Conservation (phyloP, 2,888 invertebrate genomes). For the Malacosoma neustria region DNA sequence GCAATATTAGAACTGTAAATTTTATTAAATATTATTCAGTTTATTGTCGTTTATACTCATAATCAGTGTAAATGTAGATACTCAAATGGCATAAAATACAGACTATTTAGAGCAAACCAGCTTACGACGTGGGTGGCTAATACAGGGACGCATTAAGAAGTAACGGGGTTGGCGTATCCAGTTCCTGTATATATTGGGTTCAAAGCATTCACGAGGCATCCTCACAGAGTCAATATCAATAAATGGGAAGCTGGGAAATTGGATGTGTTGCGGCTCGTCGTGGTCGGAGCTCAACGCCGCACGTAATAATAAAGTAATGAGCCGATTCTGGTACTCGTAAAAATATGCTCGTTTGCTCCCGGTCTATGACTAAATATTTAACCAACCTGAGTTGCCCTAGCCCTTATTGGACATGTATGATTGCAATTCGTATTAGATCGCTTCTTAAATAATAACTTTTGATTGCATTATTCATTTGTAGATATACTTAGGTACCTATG, state of each 20-base stretch:
- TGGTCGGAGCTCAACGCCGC: constrained; percentile 46
- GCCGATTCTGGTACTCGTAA: constrained; percentile 57
- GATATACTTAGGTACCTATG: no score
- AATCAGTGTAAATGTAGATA: no score
- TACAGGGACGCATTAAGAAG: background rate
- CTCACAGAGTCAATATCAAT: constrained; percentile 72
- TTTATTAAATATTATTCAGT: no score
- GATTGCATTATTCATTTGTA: no score
- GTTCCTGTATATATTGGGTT: constrained; percentile 25
- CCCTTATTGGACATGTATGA: constrained; percentile 1
- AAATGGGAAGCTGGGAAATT: constrained; percentile 73
- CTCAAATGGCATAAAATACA: background rate
- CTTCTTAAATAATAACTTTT: no score
- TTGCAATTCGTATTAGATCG: background rate
- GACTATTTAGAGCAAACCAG: background rate
- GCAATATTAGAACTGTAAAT: no score
- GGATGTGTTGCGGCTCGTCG: constrained; percentile 69
- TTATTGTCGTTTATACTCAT: no score
- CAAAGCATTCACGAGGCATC: constrained; percentile 54
- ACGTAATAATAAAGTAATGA: constrained; percentile 73
- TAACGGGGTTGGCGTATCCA: constrained; percentile 29
- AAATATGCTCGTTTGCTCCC: constrained; percentile 61
- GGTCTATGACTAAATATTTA: constrained; percentile 64
- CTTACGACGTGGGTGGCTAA: background rate
- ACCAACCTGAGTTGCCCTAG: constrained; percentile 24